Base-by-base conservation (phyloP, 2,888 invertebrate species). In the Anaspis maculata region DNA sequence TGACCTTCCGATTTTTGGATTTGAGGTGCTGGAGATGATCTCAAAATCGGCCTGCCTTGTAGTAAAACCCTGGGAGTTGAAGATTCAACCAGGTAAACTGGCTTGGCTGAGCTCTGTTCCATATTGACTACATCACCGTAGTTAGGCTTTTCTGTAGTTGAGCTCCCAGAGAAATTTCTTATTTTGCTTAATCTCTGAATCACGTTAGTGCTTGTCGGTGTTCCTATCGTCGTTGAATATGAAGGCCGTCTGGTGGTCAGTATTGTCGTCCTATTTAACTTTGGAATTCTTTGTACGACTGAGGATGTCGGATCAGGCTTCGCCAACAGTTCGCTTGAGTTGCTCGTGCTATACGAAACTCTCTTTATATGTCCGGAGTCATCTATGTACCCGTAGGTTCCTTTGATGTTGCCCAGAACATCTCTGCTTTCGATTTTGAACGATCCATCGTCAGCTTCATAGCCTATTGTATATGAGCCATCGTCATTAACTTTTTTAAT, bases 391-490 rank as follows among this genome's bases (percentile, higher is more conserved):
- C 87, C 87, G 54, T 84, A 87, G 30, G 85, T 86, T 23, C 86
- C 86, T 61, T 84, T 85, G 42, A 86, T 81, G 59, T 84, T 83
- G 5, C 85, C 85, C 40, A 77, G 67, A 27, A 83, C 81, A 61
- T 84, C 84, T 41, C 85, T 70, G 52, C 82, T 86, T 66, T 86
- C 86, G 36, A 86, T 84, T 69, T 87, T 86, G 62, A 86, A 87
- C 0, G 84, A 83, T 3, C 87, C 87, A 60, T 87, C 87, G 28
- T 83, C 85, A 2, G 85, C 84, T 66, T 87, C 87, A 55, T 84
- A 87, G 1, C 87, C 87, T 42, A 83, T 83, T 1, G 86, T 85
- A 55, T 87, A 87, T 0, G 85, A 84, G 15, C 87, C 87, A 57
- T 87, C 87, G 30, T 83, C 80, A 58, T 87, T 87, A 2, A 86